Conservation (phyloP, 2,888 invertebrate genomes). For the Lithophane semibrunnea region DNA sequence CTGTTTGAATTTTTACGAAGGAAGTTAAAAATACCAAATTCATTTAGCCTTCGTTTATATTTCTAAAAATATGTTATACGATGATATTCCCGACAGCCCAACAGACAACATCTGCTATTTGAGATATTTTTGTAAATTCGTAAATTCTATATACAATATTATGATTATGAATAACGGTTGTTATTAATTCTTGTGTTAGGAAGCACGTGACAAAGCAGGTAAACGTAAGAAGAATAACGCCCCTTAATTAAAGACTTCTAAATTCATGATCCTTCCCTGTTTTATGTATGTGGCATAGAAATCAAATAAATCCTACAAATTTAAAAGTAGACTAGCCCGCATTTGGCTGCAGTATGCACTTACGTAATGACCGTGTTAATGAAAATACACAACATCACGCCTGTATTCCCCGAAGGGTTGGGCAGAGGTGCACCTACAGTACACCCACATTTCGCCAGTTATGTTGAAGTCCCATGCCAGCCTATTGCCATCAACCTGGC, state of each 20-base stretch:
- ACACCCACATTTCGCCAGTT: too few species aligned
- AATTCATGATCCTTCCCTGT: not conserved
- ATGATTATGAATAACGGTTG: not conserved
- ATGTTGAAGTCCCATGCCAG: too few species aligned
- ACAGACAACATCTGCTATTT: constrained; percentile 40
- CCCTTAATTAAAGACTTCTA: not conserved
- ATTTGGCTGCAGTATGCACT: not conserved
- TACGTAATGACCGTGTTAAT: not conserved
- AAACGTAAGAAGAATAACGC: not conserved
- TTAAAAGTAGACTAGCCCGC: not conserved
- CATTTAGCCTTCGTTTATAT: constrained; percentile 32
- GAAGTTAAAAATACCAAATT: constrained; percentile 47
- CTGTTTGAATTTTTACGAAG: not conserved
- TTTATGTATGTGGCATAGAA: not conserved
- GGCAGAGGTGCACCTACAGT: too few species aligned
- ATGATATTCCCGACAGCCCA: constrained; percentile 21
- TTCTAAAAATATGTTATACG: constrained; percentile 42
- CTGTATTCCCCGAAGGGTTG: too few species aligned
- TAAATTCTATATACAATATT: not conserved
- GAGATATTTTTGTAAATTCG: constrained; percentile 19
- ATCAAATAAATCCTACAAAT: not conserved
- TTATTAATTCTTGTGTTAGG: not conserved
- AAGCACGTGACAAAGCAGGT: not conserved
- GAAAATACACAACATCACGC: not conserved
- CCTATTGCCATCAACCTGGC: too few species aligned